These are phyloP conservation scores for Ophiothrix spiculata DNA, from an alignment of 35 echinoderm and acorn worm species.

Conservation along the genomic window DNA sequence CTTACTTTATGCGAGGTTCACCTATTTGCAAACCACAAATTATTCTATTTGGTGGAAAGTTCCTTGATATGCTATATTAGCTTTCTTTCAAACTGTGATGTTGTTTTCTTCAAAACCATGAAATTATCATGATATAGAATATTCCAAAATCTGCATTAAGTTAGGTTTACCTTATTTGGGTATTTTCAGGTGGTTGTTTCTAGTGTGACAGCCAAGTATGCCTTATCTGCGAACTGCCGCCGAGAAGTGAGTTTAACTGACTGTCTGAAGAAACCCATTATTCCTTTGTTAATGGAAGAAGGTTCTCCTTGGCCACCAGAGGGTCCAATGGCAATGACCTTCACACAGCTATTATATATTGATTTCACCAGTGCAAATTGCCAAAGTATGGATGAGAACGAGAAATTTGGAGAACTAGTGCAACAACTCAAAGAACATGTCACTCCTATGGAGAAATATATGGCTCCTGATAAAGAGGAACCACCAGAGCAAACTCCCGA, in stretches of 20 bases:
- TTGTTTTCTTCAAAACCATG: too few relatives aligned
- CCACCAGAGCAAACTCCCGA: constrained; percentile 89
- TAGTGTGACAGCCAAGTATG: constrained; percentile 81
- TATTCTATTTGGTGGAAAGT: too few relatives aligned
- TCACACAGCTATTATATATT: constrained; percentile 93
- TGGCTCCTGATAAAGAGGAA: constrained; percentile 76
- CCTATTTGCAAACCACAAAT: neutral
- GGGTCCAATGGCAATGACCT: constrained; percentile 95
- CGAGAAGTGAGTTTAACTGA: constrained; percentile 91
- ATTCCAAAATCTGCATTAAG: neutral
- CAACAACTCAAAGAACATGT: constrained; percentile 62
- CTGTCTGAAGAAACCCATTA: constrained; percentile 80
- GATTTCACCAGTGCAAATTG: constrained; percentile 70
- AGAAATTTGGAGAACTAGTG: constrained; percentile 85
- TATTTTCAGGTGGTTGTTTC: constrained; percentile 76
- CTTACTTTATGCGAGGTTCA: too few relatives aligned
- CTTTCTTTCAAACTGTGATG: too few relatives aligned
- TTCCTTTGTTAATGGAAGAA: constrained; percentile 67
- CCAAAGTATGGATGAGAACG: constrained; percentile 58
- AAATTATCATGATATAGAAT: neutral
- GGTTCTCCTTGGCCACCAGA: constrained; percentile 83
- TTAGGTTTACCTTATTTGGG: too few relatives aligned
- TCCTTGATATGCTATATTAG: too few relatives aligned
- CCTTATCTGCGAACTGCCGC: constrained; percentile 90
- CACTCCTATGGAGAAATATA: neutral